Conservation (phyloP, 2,797 vertebrate species). For the Enteromius unitaeniatus region DNA sequence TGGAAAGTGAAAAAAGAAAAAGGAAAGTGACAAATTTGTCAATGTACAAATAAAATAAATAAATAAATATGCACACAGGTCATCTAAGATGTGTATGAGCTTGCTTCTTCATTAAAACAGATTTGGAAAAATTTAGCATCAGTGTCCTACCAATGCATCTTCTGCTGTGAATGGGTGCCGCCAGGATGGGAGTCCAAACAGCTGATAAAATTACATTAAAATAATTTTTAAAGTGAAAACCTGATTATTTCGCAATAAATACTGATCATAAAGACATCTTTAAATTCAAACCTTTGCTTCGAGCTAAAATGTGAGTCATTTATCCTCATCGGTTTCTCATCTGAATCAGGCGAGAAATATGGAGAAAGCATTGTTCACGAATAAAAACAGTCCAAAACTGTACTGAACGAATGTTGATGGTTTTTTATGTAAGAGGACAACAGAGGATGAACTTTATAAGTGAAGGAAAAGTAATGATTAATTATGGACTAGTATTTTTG, state of each 20-base stretch:
- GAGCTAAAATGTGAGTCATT: neutral
- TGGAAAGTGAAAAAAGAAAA: constrained; percentile 18
- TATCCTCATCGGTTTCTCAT: neutral
- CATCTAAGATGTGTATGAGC: neutral
- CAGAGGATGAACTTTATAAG: too few species aligned
- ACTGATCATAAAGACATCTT: neutral
- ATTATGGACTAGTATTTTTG: neutral
- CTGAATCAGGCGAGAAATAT: too few species aligned
- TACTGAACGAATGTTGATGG: neutral
- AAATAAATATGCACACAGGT: neutral
- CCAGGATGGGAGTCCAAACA: neutral
- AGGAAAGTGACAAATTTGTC: too few species aligned
- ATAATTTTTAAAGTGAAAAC: neutral
- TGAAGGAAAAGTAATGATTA: too few species aligned
- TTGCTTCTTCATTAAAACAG: neutral
- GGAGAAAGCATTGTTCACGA: too few species aligned
- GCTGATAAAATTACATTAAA: neutral
- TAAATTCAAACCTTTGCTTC: neutral
- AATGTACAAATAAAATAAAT: neutral
- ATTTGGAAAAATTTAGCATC: neutral
- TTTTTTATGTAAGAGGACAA: neutral
- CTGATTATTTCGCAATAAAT: neutral
- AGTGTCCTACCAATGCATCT: neutral
- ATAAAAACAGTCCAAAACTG: neutral
- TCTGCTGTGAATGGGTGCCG: neutral